Evolutionary conservation across 2,888 invertebrate species (phyloP), one percentile per base, ranked within the genome.

Genomic region (Cephonodes hylas): DNA sequence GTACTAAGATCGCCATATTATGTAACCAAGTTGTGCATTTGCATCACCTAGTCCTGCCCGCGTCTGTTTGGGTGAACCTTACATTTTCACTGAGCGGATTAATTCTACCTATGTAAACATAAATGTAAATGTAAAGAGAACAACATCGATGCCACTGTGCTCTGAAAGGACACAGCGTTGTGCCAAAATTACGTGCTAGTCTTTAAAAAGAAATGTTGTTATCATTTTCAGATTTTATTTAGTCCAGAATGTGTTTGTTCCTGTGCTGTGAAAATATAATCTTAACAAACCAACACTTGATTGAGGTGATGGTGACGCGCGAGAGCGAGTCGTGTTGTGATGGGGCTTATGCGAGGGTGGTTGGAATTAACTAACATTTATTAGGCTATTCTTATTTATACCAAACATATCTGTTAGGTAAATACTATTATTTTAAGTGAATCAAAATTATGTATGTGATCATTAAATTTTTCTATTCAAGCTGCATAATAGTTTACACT

Each of bases 171-270:
- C 85, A 83, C 88, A 87, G 91, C 84, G 87, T 89, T 89, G 92
- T 92, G 92, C 92, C 92, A 92, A 92, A 92, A 91, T 92, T 91
- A 87, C 83, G 89, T 91, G 84, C 92, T 92, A 92, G 92, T 92
- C 92, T 88, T 85, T 83, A 83, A 84, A 62, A 89, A 83, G 81
- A 86, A 89, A 88, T 86, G 88, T 90, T 92, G 90, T 92, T 91
- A 91, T 91, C 87, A 87, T 89, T 89, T 91, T 90, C 91, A 92
- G 88, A 92, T 92, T 92, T 92, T 91, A 92, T 91, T 91, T 88
- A 91, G 89, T 90, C 90, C 91, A 89, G 86, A 90, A 90, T 91
- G 86, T 85, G 89, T 92, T 91, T 90, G 90, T 89, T 89, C 87
- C 86, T 88, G 90, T 85, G 91, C 91, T 91, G 90, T 91, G 91